Base-by-base conservation (phyloP, 2,797 vertebrate species). In the Myotis vivesi region DNA sequence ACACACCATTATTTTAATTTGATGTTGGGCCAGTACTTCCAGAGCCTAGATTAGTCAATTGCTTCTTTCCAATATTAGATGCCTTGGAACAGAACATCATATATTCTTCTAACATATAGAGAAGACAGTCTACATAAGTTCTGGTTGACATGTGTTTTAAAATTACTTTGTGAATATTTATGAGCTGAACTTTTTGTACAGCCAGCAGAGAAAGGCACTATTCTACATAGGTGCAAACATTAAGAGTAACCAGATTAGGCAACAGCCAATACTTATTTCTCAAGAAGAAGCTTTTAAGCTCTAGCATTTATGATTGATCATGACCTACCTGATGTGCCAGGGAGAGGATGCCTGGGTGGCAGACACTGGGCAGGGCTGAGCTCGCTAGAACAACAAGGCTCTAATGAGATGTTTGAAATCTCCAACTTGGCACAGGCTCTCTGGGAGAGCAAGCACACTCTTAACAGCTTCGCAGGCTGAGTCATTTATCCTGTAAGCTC, bases 31-130 rank as follows among this genome's bases (percentile, higher is more conserved):
- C 73, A 59, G 88, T 33, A 46, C 15, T 84, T 59, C 16, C 62
- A 33, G 62, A 81, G 81, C 77, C 71, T 64, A 51, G 68, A 64
- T 55, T 64, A 92, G 20, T 46, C 59, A 69, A 89, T 76, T 17
- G 38, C 41, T 68, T 83, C 69, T 94, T 87, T 49, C 89, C 38
- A 84, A 33, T 71, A 57, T 92, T 92, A 89, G 30, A 28, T 19
- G 6, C 57, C 57, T 87, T 62, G 30, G 81, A 88, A 77, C 6
- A 76, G 55, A 80, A 59, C 9, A 66, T 25, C 19, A 13, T 22
- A 22, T 62, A 76, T 38, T 95, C 33, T 91, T 83, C 55, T 81
- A 80, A 87, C 36, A 66, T 16, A 62, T 1, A 87, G 51, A 81
- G 69, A 87, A 89, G 38, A 68, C 19, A 15, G 8, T 88, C 28